Conservation (phyloP, 2,113 vertebrate genomes). For the Gracilinanus agilis region DNA sequence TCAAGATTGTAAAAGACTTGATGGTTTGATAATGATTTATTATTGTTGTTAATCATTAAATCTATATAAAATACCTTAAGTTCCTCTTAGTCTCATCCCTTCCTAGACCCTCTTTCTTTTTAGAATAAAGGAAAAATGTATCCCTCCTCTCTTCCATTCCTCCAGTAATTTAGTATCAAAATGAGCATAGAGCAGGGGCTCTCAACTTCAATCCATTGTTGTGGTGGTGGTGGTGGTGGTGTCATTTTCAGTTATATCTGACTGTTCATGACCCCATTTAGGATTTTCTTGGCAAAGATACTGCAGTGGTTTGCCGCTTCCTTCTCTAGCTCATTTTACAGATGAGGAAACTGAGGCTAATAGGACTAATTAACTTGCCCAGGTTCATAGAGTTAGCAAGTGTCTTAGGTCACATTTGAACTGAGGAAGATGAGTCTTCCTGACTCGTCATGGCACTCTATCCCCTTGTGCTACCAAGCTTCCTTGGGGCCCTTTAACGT, state of each 20-base stretch:
- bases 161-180: not conserved
- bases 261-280: not conserved
- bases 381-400: not conserved
- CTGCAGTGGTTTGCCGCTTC: not conserved
- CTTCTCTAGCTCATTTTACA: not conserved
- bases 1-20: too few relatives aligned
- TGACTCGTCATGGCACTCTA: not conserved
- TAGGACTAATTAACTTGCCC: not conserved
- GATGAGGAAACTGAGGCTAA: not conserved
- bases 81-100: not conserved
- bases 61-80: too few relatives aligned
- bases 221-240: too few relatives aligned
- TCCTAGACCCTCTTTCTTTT: not conserved
- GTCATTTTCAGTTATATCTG: not conserved
- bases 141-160: not conserved
- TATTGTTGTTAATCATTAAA: too few relatives aligned
- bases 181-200: not conserved
- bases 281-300: not conserved
- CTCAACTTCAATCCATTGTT: not conserved
- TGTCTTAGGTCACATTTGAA: not conserved
- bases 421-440: not conserved
- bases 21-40: too few relatives aligned
- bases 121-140: not conserved
- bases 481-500: not conserved
- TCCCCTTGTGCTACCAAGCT: not conserved